Conservation (phyloP, 2,113 vertebrate species). For the Cryptomyrus ogoouensis region DNA sequence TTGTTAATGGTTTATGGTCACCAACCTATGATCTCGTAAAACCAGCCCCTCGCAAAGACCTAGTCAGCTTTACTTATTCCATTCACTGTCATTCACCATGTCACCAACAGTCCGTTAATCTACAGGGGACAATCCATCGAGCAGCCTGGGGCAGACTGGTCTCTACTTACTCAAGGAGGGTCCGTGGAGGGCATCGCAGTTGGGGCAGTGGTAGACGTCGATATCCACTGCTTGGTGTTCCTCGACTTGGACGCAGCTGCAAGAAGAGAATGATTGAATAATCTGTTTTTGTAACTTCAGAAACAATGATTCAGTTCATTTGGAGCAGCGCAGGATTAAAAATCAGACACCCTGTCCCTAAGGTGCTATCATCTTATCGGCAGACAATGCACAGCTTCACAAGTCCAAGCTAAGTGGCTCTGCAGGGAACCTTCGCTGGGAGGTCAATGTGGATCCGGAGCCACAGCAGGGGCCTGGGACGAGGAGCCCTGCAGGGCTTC, state of each 20-base stretch:
- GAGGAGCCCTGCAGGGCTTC: background rate
- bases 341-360: background rate
- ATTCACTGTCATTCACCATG: background rate
- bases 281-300: background rate
- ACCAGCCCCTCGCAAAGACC: background rate
- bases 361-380: background rate
- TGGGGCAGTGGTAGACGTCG: constrained; percentile 96
- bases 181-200: constrained; percentile 81
- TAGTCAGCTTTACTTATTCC: background rate
- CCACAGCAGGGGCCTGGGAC: background rate
- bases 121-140: background rate
- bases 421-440: background rate
- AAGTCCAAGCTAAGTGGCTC: background rate
- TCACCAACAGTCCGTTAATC: background rate
- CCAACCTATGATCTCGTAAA: background rate
- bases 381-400: background rate
- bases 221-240: constrained; percentile 97
- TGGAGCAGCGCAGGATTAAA: background rate
- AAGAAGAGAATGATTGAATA: constrained; percentile 19
- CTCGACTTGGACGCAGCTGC: constrained; percentile 92
- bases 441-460: background rate
- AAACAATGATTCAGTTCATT: background rate
- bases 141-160: background rate
- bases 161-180: constrained; percentile 87
- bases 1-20: background rate